Percentiles rank a stretch among this genome's conserved stretches.
Conservation (phyloP, 1,140 invertebrate species). For the Danaus plexippus region DNA sequence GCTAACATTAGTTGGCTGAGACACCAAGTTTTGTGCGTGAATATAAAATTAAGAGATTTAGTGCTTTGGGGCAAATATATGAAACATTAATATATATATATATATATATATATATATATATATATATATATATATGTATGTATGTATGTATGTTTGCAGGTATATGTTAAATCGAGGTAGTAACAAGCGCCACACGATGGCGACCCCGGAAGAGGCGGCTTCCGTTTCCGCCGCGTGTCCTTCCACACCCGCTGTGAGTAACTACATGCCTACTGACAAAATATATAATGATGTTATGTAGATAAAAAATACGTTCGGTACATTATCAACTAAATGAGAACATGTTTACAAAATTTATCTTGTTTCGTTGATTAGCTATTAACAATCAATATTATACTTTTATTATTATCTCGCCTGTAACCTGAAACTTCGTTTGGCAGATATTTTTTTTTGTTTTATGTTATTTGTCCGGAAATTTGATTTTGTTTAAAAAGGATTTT, state of each 20-base stretch:
- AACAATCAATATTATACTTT: too few species aligned
- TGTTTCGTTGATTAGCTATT: too few species aligned
- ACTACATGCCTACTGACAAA: too few species aligned
- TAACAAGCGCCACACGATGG: slow-evolving; percentile 77
- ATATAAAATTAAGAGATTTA: slow-evolving; percentile 3
- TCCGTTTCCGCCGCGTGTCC: slow-evolving; percentile 64
- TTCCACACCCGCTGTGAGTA: slow-evolving; percentile 44
- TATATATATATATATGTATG: background rate
- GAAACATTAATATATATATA: background rate
- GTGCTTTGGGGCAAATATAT: slow-evolving; percentile 74
- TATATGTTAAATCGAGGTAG: slow-evolving; percentile 82
- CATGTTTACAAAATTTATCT: too few species aligned
- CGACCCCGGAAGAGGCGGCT: slow-evolving; percentile 76
- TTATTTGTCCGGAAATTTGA: too few species aligned
- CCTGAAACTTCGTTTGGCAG: too few species aligned
- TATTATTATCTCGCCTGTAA: too few species aligned
- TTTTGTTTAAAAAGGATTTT: too few species aligned
- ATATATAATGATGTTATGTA: too few species aligned
- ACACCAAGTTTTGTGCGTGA: background rate
- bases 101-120: slow-evolving; percentile 2
- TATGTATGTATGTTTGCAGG: slow-evolving; percentile 53
- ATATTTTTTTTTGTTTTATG: too few species aligned
- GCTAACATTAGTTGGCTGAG: background rate
- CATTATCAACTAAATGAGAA: too few species aligned
- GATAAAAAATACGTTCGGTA: too few species aligned